Evolutionary conservation across 2,797 vertebrate species (phyloP).

Genomic region (Phrynocephalus guinanensis): DNA sequence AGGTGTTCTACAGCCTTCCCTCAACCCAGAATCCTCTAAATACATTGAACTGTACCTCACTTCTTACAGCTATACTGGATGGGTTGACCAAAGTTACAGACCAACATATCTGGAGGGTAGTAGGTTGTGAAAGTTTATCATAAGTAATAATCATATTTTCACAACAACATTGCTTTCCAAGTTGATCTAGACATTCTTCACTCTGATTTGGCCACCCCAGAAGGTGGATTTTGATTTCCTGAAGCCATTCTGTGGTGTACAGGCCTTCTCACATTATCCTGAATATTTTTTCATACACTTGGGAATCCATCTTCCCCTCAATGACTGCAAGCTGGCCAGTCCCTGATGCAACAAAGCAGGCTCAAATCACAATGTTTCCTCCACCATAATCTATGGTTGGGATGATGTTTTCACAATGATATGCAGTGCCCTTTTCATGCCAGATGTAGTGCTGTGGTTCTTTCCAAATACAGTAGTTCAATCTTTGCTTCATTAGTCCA

Average conservation of each 20-base stretch:
- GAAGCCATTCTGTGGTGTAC: background rate
- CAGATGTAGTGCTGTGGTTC: too few species aligned
- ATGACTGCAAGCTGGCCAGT: too few species aligned
- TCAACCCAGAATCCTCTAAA: background rate
- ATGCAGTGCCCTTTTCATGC: too few species aligned
- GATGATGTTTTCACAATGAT: too few species aligned
- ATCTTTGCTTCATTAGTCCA: too few species aligned
- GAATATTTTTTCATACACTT: too few species aligned
- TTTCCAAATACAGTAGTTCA: too few species aligned
- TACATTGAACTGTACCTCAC: background rate
- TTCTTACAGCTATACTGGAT: background rate
- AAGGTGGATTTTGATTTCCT: too few species aligned
- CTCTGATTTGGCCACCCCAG: background rate
- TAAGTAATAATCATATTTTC: slow-evolving; percentile 43
- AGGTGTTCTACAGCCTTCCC: background rate
- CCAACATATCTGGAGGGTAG: background rate
- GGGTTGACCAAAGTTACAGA: background rate
- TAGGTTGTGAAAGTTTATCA: background rate
- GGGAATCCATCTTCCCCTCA: too few species aligned
- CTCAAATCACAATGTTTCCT: too few species aligned
- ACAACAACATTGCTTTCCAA: slow-evolving; percentile 29
- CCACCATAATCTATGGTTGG: too few species aligned
- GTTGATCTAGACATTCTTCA: slow-evolving; percentile 1
- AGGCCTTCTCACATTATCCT: background rate
- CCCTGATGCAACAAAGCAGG: too few species aligned